Evolutionary conservation across 2,797 vertebrate genomes (phyloP), one percentile per base, ranked within the genome.

Genomic region (Chromis chromis): DNA sequence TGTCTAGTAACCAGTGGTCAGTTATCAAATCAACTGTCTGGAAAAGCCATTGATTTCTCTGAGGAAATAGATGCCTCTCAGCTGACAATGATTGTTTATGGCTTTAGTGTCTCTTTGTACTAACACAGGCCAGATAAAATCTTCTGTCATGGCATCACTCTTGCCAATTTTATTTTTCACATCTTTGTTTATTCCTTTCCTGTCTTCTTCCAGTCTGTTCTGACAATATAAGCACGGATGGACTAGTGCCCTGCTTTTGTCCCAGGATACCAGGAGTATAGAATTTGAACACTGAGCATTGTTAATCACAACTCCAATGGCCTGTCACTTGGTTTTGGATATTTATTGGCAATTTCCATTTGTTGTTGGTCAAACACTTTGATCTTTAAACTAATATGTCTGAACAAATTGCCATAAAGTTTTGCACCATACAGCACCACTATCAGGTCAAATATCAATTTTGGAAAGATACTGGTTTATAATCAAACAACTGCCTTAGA

Each of bases 11-110:
- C 19, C 54, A 39, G 12, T 1, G 53, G 31, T 59, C 19, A 10
- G 40, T 48, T 61, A 71, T 64, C 27, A 74, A 74, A 76, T 79
- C 46, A 56, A 19, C n/a, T 9, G 19, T 57, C 22, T 49, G 10
- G 28, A 16, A 56, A 65, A 52, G 16, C 1, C 14, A 76, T 48
- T 53, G 42, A 74, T 71, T 76, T 65, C 42, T 74, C 5, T 46
- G 14, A 46, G 42, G 27, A 66, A 66, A 54, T 59, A 4, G 49
- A 28, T 40, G 17, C 2, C 28, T 4, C 10, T 24, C 10, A 33
- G 4, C 36, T 28, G 19, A 7, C 28, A 28, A 25, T 36, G 33
- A 36, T 33, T 70, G 21, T 44, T 19, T 46, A 52, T n/a, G 27
- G 13, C 17, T 61, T 42, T 12, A 3, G 5, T n/a, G 7, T 40